Conservation (phyloP, 2,797 vertebrate species). For the Typhlichthys eigenmanni region DNA sequence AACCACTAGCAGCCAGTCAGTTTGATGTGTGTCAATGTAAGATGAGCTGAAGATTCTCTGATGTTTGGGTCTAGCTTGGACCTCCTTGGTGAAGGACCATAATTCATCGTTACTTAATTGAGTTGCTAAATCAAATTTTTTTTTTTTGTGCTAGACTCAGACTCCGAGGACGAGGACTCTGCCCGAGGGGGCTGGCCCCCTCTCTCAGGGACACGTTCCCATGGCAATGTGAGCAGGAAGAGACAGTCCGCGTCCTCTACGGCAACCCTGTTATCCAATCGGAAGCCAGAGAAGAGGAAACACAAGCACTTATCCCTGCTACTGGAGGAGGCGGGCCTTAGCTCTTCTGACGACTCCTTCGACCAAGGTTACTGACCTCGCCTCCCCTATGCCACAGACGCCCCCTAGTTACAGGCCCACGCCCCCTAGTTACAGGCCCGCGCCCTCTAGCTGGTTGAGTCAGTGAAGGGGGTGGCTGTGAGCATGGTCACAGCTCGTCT, state of each 20-base stretch:
- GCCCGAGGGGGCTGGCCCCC: conserved; percentile 86
- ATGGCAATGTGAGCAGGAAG: conserved; percentile 70
- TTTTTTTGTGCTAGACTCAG: conserved; percentile 85
- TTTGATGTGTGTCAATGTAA: too few species aligned
- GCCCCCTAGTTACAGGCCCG: conserved; percentile 10
- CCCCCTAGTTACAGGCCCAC: conserved; percentile 39
- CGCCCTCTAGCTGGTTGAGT: conserved; percentile 37
- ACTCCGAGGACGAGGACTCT: conserved; percentile 89
- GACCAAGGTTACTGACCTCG: conserved; percentile 98
- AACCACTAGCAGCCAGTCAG: too few species aligned
- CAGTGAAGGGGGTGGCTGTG: conserved; percentile 32
- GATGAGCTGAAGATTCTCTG: too few species aligned
- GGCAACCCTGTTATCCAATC: conserved; percentile 79
- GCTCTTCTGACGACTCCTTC: conserved; percentile 96
- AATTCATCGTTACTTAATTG: too few species aligned
- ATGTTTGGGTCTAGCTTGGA: too few species aligned
- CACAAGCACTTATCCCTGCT: conserved; percentile 92
- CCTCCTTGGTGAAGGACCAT: too few species aligned
- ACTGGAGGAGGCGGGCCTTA: conserved; percentile 88
- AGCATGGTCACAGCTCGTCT: conserved; percentile 47
- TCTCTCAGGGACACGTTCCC: conserved; percentile 74
- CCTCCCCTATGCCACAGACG: conserved; percentile 11
- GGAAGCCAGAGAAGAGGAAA: conserved; percentile 85
- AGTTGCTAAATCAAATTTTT: neutral
- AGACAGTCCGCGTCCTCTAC: conserved; percentile 63